Evolutionary conservation across 2,113 vertebrate species (phyloP).

Genomic region (Crotalus helleri): DNA sequence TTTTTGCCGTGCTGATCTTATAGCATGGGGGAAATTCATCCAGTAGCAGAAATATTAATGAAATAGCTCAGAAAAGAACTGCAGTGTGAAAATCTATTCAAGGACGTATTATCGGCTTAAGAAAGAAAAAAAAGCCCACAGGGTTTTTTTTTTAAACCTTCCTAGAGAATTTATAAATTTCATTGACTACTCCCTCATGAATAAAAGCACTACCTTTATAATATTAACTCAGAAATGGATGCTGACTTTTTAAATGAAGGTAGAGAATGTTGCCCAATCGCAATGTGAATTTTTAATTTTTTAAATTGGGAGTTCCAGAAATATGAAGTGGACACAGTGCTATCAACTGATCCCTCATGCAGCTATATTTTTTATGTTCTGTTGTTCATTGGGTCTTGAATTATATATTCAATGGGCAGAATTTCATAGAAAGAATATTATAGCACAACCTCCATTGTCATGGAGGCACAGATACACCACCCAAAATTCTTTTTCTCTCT

Average conservation of each 20-base stretch:
- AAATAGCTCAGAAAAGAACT: conserved; percentile 19
- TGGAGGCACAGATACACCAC: too few relatives aligned
- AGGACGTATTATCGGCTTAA: conserved; percentile 8
- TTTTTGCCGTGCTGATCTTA: conserved; percentile 21
- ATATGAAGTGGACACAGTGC: conserved; percentile 7
- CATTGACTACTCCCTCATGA: conserved; percentile 9
- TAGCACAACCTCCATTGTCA: neutral
- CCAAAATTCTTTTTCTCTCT: neutral
- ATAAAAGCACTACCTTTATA: neutral
- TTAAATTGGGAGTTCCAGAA: conserved; percentile 4
- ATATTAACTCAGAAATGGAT: conserved; percentile 3
- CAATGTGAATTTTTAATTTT: neutral
- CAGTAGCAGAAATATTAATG: conserved; percentile 17
- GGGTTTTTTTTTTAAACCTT: neutral
- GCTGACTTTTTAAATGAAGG: neutral
- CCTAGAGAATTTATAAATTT: conserved; percentile 26
- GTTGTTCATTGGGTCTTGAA: neutral
- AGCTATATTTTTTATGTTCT: neutral
- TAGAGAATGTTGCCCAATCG: neutral
- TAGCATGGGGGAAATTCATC: neutral
- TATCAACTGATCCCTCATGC: neutral
- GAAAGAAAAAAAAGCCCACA: neutral
- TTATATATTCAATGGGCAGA: neutral
- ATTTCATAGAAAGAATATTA: neutral
- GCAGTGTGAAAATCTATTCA: conserved; percentile 11